phyloP scores from a whole-genome alignment of 2,888 invertebrate species.

The Epistrophella euchroma region DNA sequence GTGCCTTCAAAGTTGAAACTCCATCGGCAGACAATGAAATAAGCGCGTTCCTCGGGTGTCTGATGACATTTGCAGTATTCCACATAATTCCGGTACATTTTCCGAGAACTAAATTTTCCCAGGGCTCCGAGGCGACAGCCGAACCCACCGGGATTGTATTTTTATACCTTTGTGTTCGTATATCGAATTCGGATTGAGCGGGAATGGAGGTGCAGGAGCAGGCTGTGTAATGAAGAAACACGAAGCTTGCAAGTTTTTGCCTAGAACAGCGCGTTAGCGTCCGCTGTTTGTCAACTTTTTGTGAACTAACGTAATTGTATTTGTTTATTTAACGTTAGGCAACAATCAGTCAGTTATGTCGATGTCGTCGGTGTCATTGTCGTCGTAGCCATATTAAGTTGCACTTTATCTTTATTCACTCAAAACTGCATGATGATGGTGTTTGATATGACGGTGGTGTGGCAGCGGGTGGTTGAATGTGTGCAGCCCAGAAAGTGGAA shows the following conservation, averaged over 20 bases:
- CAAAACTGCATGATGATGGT: background rate
- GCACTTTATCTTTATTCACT: constrained; percentile 43
- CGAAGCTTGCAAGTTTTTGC: constrained; percentile 61
- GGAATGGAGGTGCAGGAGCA: constrained; percentile 4
- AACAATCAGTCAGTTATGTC: constrained; percentile 61
- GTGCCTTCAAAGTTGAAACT: constrained; percentile 36
- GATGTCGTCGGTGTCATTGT: constrained; percentile 48
- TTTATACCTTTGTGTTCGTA: constrained; percentile 37
- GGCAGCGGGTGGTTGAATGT: background rate
- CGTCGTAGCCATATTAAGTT: constrained; percentile 64
- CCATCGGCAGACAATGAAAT: constrained; percentile 49
- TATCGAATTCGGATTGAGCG: constrained; percentile 58
- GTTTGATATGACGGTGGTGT: background rate
- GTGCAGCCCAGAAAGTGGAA: constrained; percentile 1
- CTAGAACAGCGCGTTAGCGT: constrained; percentile 53
- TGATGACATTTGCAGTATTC: constrained; percentile 75
- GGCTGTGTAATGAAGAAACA: constrained; percentile 39
- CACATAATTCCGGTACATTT: constrained; percentile 77
- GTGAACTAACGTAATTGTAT: constrained; percentile 17
- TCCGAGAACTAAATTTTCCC: constrained; percentile 78
- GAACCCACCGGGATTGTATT: constrained; percentile 38
- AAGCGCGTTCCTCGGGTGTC: constrained; percentile 72
- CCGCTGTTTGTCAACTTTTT: constrained; percentile 59
- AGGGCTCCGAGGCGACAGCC: constrained; percentile 60
- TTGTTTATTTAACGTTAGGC: constrained; percentile 44